Percentiles rank a stretch among this genome's conserved stretches.
phyloP scores from a whole-genome alignment of 2,888 invertebrate genomes.

The Pachliopta kotzebuea region DNA sequence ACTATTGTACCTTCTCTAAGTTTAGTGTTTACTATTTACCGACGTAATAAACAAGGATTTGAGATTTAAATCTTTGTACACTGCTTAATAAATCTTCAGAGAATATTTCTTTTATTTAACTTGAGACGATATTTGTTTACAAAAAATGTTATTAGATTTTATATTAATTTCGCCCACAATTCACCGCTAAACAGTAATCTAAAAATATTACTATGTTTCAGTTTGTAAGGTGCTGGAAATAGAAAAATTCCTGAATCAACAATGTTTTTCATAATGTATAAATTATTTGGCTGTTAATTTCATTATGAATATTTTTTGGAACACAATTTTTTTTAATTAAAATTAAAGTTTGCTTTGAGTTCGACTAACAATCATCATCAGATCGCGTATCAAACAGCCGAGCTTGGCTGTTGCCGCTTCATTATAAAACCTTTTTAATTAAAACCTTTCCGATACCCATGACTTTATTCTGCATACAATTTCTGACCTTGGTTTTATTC shows the following conservation, averaged over 20 bases:
- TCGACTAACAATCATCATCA: too few relatives aligned
- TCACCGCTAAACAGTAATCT: neutral
- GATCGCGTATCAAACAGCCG: neutral
- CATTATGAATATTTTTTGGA: too few relatives aligned
- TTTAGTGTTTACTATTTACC: slow-evolving; percentile 6
- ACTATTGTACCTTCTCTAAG: neutral
- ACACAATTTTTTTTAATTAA: too few relatives aligned
- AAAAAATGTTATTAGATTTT: too few relatives aligned
- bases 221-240: neutral
- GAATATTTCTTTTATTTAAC: too few relatives aligned
- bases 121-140: too few relatives aligned
- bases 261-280: too few relatives aligned
- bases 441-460: neutral
- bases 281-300: neutral
- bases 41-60: neutral
- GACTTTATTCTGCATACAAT: neutral
- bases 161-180: too few relatives aligned
- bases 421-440: slow-evolving; percentile 2
- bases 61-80: neutral
- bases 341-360: too few relatives aligned
- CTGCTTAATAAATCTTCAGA: too few relatives aligned
- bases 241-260: neutral
- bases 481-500: neutral
- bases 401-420: neutral
- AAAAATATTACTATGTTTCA: neutral